Percentiles rank a stretch among this genome's conserved stretches.
phyloP scores from a whole-genome alignment of 2,113 vertebrate genomes.

The Sclerurus mexicanus region DNA sequence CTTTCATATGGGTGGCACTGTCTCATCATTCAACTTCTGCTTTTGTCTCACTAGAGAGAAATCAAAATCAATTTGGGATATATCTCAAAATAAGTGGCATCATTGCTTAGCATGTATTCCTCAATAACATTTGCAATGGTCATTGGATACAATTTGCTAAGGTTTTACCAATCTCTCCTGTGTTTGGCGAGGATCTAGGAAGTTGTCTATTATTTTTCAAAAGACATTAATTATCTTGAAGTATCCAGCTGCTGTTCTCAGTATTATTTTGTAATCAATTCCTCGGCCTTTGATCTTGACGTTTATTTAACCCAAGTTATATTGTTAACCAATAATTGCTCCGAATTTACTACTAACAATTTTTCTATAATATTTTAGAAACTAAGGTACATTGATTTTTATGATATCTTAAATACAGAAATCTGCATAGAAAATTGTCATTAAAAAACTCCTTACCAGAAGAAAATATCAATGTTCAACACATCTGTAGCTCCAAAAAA shows the following conservation, averaged over 20 bases:
- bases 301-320: neutral
- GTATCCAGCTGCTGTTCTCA: neutral
- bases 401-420: neutral
- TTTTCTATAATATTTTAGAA: neutral
- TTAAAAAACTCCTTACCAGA: neutral
- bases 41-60: neutral
- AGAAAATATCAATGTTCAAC: neutral
- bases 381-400: neutral
- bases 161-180: neutral
- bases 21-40: neutral
- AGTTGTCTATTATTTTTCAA: neutral
- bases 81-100: neutral
- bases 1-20: neutral
- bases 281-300: neutral
- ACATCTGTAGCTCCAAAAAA: neutral
- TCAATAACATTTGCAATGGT: neutral
- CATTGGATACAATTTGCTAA: neutral
- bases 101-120: neutral
- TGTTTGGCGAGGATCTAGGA: neutral
- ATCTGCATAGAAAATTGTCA: neutral
- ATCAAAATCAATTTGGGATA: neutral
- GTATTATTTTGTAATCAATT: neutral
- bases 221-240: neutral
- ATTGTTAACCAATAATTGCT: neutral
- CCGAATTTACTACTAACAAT: neutral